Base-by-base conservation (phyloP, 2,888 invertebrate species). In the Branchellion lobata region DNA sequence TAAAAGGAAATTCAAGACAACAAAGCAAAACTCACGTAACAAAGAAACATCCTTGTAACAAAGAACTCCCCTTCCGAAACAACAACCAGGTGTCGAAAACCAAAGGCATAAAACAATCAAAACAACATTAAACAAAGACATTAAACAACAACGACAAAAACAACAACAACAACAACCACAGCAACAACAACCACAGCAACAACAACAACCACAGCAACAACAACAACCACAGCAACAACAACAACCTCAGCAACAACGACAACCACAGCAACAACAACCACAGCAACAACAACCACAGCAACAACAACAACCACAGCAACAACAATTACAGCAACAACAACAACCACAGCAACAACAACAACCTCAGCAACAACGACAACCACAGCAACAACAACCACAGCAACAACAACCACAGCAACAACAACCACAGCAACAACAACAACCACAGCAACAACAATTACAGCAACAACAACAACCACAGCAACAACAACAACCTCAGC, bases 141-240 rank as follows among this genome's bases (percentile, higher is more conserved):
- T 40, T 8, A 5, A 40, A 14, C 40, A 5, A 8, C 40, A 40
- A 40, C 40, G 14, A 40, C 40, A 40, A 5, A 40, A 65, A 65
- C 65, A 29, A n/a, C 65, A 65, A 5, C 65, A 65, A 11, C 21
- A 3, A 65, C n/a, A 65, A 65, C 65, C n/a, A 27, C 65, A 65
- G 8, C 65, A 65, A 11, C 65, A 65, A 3, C 29, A 65, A 27
- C 29, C 21, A 5, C 29, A 65, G 8, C 65, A 11, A 5, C 65
- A 65, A 11, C 65, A 65, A 11, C 65, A 11, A 3, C 65, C 3
- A 3, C 29, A 27, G 5, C 65, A 65, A 5, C 65, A 27, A 11
- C 65, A 65, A 3, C 65, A 65, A 27, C 65, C 65, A n/a, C 65
- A 65, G n/a, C 65, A 65, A 5, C 65, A 27, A 65, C 65, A 65